These are phyloP conservation scores for Chaetorhynchus papuensis DNA, from an alignment of 2,113 vertebrate genomes.

Conservation along the genomic window DNA sequence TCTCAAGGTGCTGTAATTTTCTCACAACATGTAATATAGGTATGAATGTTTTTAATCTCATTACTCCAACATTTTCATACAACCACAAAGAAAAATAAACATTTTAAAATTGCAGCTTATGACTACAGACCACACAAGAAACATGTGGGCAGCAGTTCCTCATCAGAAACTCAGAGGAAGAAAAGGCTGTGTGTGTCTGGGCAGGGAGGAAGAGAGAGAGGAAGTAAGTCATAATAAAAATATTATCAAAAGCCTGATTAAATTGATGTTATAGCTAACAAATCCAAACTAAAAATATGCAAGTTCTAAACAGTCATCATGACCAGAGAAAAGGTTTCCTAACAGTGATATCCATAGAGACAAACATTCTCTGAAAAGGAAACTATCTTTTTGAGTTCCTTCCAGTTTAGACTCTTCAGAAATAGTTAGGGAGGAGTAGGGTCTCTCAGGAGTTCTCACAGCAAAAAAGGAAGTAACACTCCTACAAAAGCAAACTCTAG, in stretches of 20 bases:
- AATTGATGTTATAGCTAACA: background rate
- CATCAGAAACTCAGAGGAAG: background rate
- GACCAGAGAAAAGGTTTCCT: background rate
- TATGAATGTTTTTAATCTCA: background rate
- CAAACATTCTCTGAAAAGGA: background rate
- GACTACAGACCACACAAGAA: slow-evolving; percentile 38
- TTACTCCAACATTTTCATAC: background rate
- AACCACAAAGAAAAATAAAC: background rate
- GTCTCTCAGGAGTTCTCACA: background rate
- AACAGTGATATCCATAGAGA: background rate
- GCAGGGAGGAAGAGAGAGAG: background rate
- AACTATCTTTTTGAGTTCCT: slow-evolving; percentile 4
- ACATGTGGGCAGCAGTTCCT: background rate
- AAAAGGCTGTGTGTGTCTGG: background rate
- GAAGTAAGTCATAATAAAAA: slow-evolving; percentile 24
- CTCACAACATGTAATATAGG: background rate
- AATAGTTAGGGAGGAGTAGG: background rate
- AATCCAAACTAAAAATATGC: background rate
- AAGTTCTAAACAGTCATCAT: background rate
- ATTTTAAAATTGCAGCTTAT: background rate
- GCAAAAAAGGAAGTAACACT: slow-evolving; percentile 16
- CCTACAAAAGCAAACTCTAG: background rate
- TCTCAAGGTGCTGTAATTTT: background rate
- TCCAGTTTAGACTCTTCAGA: background rate
- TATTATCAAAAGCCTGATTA: background rate